Evolutionary conservation across 2,797 vertebrate genomes (phyloP).

Genomic region (Hyperoplus lanceolatus): DNA sequence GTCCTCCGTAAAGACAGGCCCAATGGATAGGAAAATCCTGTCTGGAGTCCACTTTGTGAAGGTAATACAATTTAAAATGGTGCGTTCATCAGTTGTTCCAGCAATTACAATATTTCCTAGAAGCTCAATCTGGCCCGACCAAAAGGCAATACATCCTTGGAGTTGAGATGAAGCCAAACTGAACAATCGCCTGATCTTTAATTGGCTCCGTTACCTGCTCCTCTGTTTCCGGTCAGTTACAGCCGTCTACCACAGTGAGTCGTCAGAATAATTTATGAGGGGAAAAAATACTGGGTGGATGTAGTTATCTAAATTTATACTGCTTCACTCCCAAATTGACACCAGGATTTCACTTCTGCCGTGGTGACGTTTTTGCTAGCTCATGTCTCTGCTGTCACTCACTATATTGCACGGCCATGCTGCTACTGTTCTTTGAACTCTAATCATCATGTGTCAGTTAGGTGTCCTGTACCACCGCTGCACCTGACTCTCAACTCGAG

Average conservation of each 20-base stretch:
- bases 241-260: neutral
- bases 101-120: neutral
- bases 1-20: neutral
- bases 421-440: conserved; percentile 55
- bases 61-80: conserved; percentile 9
- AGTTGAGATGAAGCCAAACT: neutral
- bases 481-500: conserved; percentile 67
- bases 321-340: conserved; percentile 1
- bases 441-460: conserved; percentile 30
- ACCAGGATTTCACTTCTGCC: neutral
- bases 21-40: conserved; percentile 1
- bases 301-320: neutral
- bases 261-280: conserved; percentile 38
- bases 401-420: conserved; percentile 36
- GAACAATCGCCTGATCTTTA: neutral
- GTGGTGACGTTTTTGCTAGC: neutral
- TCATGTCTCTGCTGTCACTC: conserved; percentile 17
- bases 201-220: neutral
- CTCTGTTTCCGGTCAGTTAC: conserved; percentile 1
- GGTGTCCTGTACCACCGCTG: conserved; percentile 47
- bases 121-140: neutral
- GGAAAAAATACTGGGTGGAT: conserved; percentile 1
- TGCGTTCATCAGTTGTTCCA: neutral
- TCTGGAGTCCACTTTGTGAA: conserved; percentile 1
- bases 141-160: neutral